These are phyloP conservation scores for Malurus melanocephalus DNA, from an alignment of 2,113 vertebrate species.

Conservation along the genomic window DNA sequence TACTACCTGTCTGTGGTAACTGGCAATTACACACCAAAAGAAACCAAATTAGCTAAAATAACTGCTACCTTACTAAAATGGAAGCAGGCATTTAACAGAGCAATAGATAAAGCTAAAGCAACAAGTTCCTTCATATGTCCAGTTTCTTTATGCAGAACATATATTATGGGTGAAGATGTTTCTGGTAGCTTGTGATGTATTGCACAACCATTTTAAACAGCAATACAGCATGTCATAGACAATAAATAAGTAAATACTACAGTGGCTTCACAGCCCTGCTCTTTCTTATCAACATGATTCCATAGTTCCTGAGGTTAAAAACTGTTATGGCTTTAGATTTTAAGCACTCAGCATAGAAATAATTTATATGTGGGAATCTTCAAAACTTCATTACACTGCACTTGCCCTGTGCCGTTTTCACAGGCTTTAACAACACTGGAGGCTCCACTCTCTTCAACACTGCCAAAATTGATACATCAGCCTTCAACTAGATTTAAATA, in stretches of 20 bases:
- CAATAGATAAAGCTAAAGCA: background rate
- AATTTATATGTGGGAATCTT: background rate
- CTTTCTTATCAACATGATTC: background rate
- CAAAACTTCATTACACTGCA: background rate
- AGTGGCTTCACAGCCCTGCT: background rate
- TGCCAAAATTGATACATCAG: slow-evolving; percentile 21
- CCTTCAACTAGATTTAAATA: slow-evolving; percentile 12
- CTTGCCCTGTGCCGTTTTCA: slow-evolving; percentile 15
- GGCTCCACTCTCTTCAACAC: background rate
- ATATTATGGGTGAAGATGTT: background rate
- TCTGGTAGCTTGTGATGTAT: background rate
- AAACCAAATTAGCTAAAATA: background rate
- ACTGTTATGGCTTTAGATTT: background rate
- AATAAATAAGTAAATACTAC: background rate
- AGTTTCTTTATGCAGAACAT: background rate
- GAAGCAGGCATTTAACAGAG: background rate
- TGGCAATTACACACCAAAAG: background rate
- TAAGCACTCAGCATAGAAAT: background rate
- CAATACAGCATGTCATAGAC: background rate
- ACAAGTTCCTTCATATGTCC: background rate
- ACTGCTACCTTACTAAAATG: background rate
- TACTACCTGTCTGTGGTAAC: slow-evolving; percentile 8
- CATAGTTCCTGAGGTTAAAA: background rate
- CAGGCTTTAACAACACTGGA: background rate
- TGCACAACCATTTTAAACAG: background rate